Evolutionary conservation across 2,113 vertebrate species (phyloP).

Genomic region (Rhabdornis inornatus): DNA sequence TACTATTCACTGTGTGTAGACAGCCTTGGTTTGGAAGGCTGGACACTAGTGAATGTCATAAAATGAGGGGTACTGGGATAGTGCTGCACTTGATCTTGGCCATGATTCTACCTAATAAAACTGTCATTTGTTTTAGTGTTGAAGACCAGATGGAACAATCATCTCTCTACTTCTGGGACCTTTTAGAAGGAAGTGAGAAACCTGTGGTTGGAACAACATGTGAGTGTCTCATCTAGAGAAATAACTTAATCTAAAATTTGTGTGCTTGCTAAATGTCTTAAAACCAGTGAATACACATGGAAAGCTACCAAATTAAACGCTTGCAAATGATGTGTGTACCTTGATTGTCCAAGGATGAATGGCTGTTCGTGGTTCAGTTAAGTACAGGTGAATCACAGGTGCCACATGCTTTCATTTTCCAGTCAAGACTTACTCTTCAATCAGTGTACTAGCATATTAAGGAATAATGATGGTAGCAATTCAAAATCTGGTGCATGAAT

Average conservation of each 20-base stretch:
- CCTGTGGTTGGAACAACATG: slow-evolving; percentile 91
- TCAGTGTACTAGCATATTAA: not conserved
- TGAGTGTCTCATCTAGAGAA: slow-evolving; percentile 69
- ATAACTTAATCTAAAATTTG: not conserved
- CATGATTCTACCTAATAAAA: not conserved
- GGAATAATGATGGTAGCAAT: not conserved
- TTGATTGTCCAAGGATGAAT: rapidly evolving
- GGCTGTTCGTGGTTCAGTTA: not conserved
- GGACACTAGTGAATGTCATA: not conserved
- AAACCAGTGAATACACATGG: not conserved
- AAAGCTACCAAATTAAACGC: not conserved
- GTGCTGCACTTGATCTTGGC: not conserved
- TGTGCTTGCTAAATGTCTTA: not conserved
- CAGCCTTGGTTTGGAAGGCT: not conserved
- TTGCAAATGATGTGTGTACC: not conserved
- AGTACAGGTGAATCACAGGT: not conserved
- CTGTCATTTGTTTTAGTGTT: slow-evolving; percentile 65
- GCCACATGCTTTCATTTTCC: not conserved
- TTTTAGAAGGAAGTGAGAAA: slow-evolving; percentile 90
- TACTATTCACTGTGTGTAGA: not conserved
- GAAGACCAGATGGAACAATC: slow-evolving; percentile 90
- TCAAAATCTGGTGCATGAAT: not conserved
- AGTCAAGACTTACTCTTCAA: not conserved
- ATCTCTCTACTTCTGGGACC: slow-evolving; percentile 84
- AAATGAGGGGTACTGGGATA: not conserved